A percentile compares a stretch with the other conserved stretches of the same genome.
Conservation (phyloP, 2,888 invertebrate species). For the Eupithecia insigniata region DNA sequence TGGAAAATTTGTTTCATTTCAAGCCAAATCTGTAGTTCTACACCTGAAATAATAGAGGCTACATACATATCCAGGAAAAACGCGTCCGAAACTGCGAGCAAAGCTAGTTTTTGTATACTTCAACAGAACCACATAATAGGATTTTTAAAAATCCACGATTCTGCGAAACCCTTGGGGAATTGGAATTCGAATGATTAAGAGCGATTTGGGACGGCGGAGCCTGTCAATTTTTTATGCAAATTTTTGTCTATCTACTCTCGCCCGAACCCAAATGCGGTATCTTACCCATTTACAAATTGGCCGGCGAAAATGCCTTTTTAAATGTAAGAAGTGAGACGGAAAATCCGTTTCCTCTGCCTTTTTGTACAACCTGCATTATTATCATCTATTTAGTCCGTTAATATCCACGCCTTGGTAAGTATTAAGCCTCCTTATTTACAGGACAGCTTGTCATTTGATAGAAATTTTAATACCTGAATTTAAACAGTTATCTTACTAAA, state of each 20-base stretch:
- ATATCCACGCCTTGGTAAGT: not conserved
- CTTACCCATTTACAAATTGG: slow-evolving; percentile 29
- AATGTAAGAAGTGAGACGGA: slow-evolving; percentile 5
- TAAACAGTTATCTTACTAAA: not conserved
- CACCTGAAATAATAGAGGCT: not conserved
- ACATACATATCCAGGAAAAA: not conserved
- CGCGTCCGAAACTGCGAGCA: not conserved
- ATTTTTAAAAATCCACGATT: slow-evolving; percentile 32
- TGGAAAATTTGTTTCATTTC: not conserved
- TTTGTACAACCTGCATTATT: not conserved
- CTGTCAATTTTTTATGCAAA: slow-evolving; percentile 65
- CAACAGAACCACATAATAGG: not conserved
- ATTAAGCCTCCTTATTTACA: not conserved
- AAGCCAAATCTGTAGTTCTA: not conserved
- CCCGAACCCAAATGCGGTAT: slow-evolving; percentile 16
- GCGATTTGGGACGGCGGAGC: slow-evolving; percentile 54
- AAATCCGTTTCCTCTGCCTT: slow-evolving; percentile 7
- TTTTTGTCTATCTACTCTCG: slow-evolving; percentile 47
- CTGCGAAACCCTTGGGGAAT: slow-evolving; percentile 52
- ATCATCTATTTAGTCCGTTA: not conserved
- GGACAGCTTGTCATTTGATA: not conserved
- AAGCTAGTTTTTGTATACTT: not conserved
- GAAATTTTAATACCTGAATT: not conserved
- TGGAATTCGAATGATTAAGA: slow-evolving; percentile 58
- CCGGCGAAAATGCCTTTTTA: slow-evolving; percentile 18